Base-by-base conservation (phyloP, 2,888 invertebrate genomes). In the Spodoptera exigua region DNA sequence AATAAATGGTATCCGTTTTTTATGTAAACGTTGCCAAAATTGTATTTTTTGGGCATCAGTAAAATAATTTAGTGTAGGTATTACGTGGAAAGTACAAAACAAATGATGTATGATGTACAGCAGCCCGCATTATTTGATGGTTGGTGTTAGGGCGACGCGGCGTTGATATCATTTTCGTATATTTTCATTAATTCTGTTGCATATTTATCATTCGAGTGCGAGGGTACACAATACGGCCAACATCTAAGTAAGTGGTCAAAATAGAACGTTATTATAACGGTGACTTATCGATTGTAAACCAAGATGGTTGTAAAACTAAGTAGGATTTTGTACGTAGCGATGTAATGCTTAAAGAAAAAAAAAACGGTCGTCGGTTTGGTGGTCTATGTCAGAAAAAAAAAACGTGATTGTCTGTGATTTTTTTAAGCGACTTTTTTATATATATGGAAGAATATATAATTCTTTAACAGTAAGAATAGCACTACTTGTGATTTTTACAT, bases 371-470 rank as follows among this genome's bases (percentile, higher is more conserved):
- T 86, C 88, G 90, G 87, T 91, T 88, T 84, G 92, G 89, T 93
- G 93, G 93, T 94, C 90, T 89, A 89, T 93, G 94, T 94, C 90
- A 94, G 93, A 94, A 93, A 92, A 91, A 89, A 89, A 87, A 89
- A 92, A 92, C 27, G 93, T 93, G 93, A 94, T 94, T 94, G 94
- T 94, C 94, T 94, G 94, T 94, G 94, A 94, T 94, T 94, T 94
- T 94, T 94, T 94, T 94, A 94, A 93, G 94, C 94, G 93, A 94
- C 94, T 93, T 94, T 94, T 94, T 94, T 93, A 93, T 92, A 93
- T 92, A 92, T 90, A 91, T 89, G 90, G 85, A 90, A 92, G 83
- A 90, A 89, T 89, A 88, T 89, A 89, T 89, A 91, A 92, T 91
- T 91, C 92, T 91, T 90, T 92, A 94, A 93, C 93, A 91, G 88